Conservation (phyloP, 2,113 vertebrate species). For the Columbina picui region DNA sequence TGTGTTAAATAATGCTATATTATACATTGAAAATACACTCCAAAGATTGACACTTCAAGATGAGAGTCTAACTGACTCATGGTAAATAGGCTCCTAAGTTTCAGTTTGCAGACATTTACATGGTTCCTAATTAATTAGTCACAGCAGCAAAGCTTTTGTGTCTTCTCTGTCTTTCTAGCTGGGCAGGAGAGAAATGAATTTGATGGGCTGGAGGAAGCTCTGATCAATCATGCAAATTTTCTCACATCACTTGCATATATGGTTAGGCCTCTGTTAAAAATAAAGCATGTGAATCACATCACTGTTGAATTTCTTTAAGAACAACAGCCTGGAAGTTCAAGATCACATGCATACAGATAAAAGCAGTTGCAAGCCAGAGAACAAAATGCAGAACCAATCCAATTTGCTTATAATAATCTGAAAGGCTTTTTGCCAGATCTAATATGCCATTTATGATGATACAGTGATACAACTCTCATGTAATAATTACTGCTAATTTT, state of each 20-base stretch:
- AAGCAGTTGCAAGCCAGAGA: background rate
- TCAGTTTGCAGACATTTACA: background rate
- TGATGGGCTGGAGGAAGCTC: background rate
- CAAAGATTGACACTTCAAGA: background rate
- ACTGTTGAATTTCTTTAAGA: background rate
- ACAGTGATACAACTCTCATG: background rate
- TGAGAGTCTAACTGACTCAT: background rate
- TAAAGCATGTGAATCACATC: background rate
- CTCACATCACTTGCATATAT: background rate
- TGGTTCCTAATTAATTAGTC: background rate
- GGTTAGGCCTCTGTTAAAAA: background rate
- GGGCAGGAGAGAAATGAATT: background rate
- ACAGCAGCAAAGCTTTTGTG: background rate
- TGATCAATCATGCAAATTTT: background rate
- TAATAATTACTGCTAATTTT: background rate
- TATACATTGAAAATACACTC: background rate
- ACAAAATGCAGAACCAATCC: background rate
- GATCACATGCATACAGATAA: background rate
- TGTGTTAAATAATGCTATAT: background rate
- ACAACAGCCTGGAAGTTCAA: background rate
- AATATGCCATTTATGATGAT: background rate
- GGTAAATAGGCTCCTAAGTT: background rate
- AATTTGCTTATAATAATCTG: background rate
- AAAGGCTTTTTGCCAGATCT: background rate
- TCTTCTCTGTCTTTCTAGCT: background rate